Conservation (phyloP, 2,888 invertebrate species). For the Drosophila nr. perissopoda region DNA sequence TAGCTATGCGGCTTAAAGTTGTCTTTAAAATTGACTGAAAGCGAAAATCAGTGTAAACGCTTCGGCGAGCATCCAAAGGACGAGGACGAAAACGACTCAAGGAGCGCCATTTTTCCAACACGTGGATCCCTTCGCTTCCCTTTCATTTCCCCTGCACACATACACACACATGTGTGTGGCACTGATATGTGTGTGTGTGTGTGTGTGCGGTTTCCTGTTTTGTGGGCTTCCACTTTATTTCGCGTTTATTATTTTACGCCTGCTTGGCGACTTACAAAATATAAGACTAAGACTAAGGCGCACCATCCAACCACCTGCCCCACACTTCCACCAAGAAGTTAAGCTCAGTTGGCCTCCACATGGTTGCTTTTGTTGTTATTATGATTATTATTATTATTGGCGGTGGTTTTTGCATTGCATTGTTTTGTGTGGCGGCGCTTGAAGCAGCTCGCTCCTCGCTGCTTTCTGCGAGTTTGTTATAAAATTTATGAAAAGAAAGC, state of each 20-base stretch:
- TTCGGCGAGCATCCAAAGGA: constrained; percentile 62
- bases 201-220: constrained; percentile 61
- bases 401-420: constrained; percentile 66
- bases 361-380: constrained; percentile 38
- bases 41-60: constrained; percentile 81
- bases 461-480: constrained; percentile 68
- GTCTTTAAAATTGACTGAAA: constrained; percentile 82
- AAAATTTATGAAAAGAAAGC: constrained; percentile 82
- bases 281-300: constrained; percentile 40
- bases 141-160: constrained; percentile 35
- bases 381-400: constrained; percentile 80
- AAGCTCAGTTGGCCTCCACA: constrained; percentile 38
- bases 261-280: constrained; percentile 77
- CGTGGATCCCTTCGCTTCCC: constrained; percentile 54
- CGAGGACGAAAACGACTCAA: constrained; percentile 24
- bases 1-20: constrained; percentile 80
- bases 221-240: constrained; percentile 79
- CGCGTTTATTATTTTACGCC: constrained; percentile 82
- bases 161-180: constrained; percentile 8
- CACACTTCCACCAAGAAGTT: constrained; percentile 24
- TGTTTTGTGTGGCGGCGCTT: constrained; percentile 31
- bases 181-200: constrained; percentile 9
- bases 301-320: background rate
- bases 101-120: constrained; percentile 60
- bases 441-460: constrained; percentile 3